Percentiles rank a stretch among this genome's conserved stretches.
Conservation (phyloP, 2,888 invertebrate genomes). For the Heliconius cydno region DNA sequence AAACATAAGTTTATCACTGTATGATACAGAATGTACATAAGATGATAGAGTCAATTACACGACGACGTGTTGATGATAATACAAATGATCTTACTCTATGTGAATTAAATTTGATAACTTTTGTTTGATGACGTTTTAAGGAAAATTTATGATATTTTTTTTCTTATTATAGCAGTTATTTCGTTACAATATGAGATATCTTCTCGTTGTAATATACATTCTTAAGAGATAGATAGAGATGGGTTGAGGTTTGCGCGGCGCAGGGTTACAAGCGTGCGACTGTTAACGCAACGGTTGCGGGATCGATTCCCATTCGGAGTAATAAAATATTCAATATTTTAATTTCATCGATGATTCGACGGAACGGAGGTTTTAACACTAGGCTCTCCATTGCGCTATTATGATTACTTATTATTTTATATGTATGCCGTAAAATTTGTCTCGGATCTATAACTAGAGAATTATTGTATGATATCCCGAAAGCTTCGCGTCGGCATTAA, state of each 20-base stretch:
- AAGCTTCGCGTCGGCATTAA: too few relatives aligned
- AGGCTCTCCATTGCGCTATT: too few relatives aligned
- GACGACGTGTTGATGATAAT: not conserved
- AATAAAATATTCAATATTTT: too few relatives aligned
- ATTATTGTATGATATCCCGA: too few relatives aligned
- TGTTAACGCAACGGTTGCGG: too few relatives aligned
- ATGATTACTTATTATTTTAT: too few relatives aligned
- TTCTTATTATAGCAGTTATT: not conserved
- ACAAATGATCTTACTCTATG: conserved; percentile 7
- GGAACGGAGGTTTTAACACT: too few relatives aligned
- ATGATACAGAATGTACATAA: not conserved
- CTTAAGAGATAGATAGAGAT: not conserved
- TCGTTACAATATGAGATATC: not conserved
- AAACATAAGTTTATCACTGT: conserved; percentile 1
- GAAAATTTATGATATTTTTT: conserved; percentile 1
- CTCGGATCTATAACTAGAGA: too few relatives aligned
- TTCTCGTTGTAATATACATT: not conserved
- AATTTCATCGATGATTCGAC: too few relatives aligned
- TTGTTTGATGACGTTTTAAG: not conserved
- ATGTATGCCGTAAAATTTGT: too few relatives aligned
- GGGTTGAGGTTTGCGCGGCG: not conserved
- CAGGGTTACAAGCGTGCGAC: not conserved
- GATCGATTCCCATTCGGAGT: too few relatives aligned
- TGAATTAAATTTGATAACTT: not conserved
- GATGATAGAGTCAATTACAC: conserved; percentile 21